Evolutionary conservation across 2,797 vertebrate species (phyloP).

Genomic region (Chromis chromis): DNA sequence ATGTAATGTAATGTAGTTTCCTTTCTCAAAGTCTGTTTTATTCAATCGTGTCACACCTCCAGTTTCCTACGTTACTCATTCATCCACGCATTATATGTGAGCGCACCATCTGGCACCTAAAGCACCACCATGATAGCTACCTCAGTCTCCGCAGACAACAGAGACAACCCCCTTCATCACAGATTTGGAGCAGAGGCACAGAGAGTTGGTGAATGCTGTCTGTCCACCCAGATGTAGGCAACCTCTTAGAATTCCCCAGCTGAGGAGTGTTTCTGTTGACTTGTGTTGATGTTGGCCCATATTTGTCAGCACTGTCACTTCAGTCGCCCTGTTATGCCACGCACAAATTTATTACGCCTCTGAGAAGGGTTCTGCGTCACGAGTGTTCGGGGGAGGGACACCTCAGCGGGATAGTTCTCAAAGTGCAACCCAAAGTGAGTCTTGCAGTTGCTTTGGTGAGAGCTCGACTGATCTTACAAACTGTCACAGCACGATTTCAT

Average conservation of each 20-base stretch:
- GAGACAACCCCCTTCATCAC: constrained; percentile 31
- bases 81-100: constrained; percentile 61
- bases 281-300: constrained; percentile 35
- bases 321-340: constrained; percentile 25
- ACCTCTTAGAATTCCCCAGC: constrained; percentile 27
- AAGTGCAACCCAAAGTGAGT: constrained; percentile 34
- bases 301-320: constrained; percentile 48
- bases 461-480: constrained; percentile 17
- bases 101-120: constrained; percentile 69
- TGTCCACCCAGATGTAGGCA: constrained; percentile 52
- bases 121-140: constrained; percentile 35
- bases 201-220: constrained; percentile 39
- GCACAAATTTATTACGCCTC: constrained; percentile 28
- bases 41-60: constrained; percentile 69
- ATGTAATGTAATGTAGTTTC: constrained; percentile 48
- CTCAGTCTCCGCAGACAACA: constrained; percentile 37
- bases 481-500: constrained; percentile 18
- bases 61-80: constrained; percentile 68
- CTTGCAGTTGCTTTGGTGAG: constrained; percentile 36
- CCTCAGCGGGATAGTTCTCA: constrained; percentile 40
- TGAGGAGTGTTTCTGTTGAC: constrained; percentile 40
- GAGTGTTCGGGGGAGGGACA: constrained; percentile 40
- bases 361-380: constrained; percentile 39
- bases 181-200: constrained; percentile 22
- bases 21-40: constrained; percentile 55